Evolutionary conservation across 1,140 invertebrate species (phyloP), one percentile per base, ranked within the genome.

Genomic region (Drosophila dunni): DNA sequence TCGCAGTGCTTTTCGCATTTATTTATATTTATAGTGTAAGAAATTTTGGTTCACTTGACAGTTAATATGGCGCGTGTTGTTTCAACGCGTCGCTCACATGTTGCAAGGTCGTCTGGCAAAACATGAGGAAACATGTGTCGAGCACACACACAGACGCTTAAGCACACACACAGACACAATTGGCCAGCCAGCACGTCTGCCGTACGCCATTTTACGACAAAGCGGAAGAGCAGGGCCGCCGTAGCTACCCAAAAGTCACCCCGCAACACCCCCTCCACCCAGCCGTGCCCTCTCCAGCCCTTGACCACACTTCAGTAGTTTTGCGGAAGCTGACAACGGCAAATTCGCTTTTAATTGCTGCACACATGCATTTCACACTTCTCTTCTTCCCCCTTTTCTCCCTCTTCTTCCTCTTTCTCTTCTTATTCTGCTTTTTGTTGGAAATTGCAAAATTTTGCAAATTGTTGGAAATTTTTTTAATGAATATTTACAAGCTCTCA

Each of bases 61-160:
- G 34, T 33, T 34, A 11, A 54, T 42, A 40, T 61, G 46, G 70
- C 64, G 70, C 83, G 83, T 88, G 83, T 86, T 79, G 48, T 71
- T 70, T 64, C 46, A 24, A 40, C 50, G 58, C 56, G 40, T 61
- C 50, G 11, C 44, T 73, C 64, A 15, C 34, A 13, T 44, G 50
- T 7, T 17, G 48, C 73, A 71, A 75, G 66, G 75, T 66, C 65
- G 64, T 66, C 65, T 88, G 69, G 48, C 63, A 63, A 29, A 74
- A 86, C 83, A 86, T 65, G 72, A 65, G 60, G 54, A 54, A 86
- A 88, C 83, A 86, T 88, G 69, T 83, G 83, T 80, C 71, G 24
- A 2, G 24, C 50, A 17, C 61, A 38, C 67, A 29, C 38, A 63
- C 58, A 51, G 48, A 42, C 57, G 58, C 36, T 44, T 13, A 24